phyloP scores from a whole-genome alignment of 2,113 vertebrate species.

The Corythaeola cristata region DNA sequence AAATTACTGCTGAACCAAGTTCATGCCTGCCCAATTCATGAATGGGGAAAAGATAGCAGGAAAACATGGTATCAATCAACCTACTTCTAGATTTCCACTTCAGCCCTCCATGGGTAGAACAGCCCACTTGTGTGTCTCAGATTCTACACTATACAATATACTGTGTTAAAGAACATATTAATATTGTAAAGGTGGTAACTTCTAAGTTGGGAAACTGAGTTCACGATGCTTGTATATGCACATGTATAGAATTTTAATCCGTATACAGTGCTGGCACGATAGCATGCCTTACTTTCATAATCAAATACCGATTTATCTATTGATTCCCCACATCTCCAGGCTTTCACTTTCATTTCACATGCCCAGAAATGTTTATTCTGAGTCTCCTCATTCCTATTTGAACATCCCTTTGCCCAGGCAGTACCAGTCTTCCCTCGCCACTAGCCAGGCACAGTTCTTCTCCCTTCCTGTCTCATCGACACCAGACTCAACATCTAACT shows the following conservation, averaged over 20 bases:
- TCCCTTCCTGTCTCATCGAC: not conserved
- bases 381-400: not conserved
- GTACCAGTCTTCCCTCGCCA: not conserved
- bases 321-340: not conserved
- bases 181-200: not conserved
- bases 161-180: not conserved
- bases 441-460: not conserved
- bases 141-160: not conserved
- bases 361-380: not conserved
- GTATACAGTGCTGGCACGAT: not conserved
- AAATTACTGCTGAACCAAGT: not conserved
- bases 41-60: not conserved
- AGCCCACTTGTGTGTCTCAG: not conserved
- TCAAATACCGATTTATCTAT: not conserved
- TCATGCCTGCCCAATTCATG: not conserved
- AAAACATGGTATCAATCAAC: not conserved
- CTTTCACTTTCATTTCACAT: not conserved
- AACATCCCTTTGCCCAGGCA: not conserved
- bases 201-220: not conserved
- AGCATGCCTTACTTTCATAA: not conserved
- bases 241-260: not conserved
- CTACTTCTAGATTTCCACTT: not conserved
- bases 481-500: not conserved
- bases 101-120: not conserved
- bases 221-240: not conserved